Base-by-base conservation (phyloP, 1,140 invertebrate genomes). In the Brachionus manjavacas region DNA sequence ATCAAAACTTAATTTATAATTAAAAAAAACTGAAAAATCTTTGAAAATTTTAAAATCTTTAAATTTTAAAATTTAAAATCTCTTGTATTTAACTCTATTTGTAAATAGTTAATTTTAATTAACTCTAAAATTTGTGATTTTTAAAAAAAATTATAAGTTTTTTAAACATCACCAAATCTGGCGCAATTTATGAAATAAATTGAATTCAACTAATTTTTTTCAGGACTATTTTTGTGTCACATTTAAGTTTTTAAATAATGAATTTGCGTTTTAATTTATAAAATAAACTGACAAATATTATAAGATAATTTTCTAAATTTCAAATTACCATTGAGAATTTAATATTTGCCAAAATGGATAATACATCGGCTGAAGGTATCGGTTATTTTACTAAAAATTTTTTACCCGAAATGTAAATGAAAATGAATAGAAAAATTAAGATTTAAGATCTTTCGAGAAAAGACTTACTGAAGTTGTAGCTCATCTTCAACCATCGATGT, bases 401-500 rank as follows among this genome's bases (percentile, higher is more conserved):
- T 8, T 46, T 39, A 2, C 4, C 4, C 31, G 9, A 41, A 8
- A 41, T 1, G 20, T 72, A 20, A 41, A 20, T 20, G 20, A 39
- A 72, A 39, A 68, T 68, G 35, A 74, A 20, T 9, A 41, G 25
- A 12, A 28, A 49, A 49, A 20, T 76, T 20, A 14, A 81, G 79
- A 81, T 43, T 64, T 81, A 35, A 41, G 79, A 39, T 64, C 14
- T 11, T 81, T 81, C 14, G 79, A 81, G 12, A 81, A 81, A 46
- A 60, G 79, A 12, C 31, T 81, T 4, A 81, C 52, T 12, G 79
- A 81, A 28, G 79, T 81, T 60, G 79, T 81, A 31, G 31, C n/a
- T 20, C 35, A 60, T 14, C n/a, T 81, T 25, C 79, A 81, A n/a
- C 79, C 79, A 14, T 81, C 79, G 14, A 81, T 81, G 52, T 81